Base-by-base conservation (phyloP, 1,140 invertebrate species). In the Saccostrea cuccullata region DNA sequence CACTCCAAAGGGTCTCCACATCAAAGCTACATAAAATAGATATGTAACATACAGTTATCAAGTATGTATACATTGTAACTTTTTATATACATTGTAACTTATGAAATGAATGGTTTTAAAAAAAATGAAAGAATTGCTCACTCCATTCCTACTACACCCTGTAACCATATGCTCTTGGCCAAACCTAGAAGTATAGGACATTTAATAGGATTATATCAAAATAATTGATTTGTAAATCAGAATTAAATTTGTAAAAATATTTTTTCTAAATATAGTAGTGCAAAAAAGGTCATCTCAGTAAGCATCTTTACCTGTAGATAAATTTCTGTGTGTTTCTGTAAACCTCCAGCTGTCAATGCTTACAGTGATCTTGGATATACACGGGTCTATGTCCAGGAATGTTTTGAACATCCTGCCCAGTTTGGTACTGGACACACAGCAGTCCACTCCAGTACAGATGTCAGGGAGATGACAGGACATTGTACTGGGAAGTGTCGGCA, bases 371-470 rank as follows among this genome's bases (percentile, higher is more conserved):
- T 36, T 73, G 55, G 26, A 77, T 23, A 67, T 82, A 55, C 87
- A 88, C 11, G 67, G 47, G 26, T 88, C 70, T 1, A 88, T 77
- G 12, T 55, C 23, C 5, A 85, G n/a, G 15, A 82, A 55, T 9
- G 87, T 36, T 17, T 60, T 30, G 55, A 88, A 85, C n/a, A 23
- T 77, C 58, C 87, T 83, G 8, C 36, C 26, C 47, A 88, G 55
- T 30, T 82, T 73, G 5, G 64, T 26, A n/a, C 58, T 55, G 36
- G 56, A 55, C 30, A 88, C 23, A 91, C 90, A 91, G 60, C 90
- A 91, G 13, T 82, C 82, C 17, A 91, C 55, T 2, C 86, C 89
- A 67, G 83, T 85, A 87, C 89, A 89, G 26, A 67, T 55, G 58
- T 87, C 86, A n/a, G 56, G 55, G 0, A 89, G 83, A 20, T 87